A percentile compares a stretch with the other conserved stretches of the same genome.
These are phyloP conservation scores for Drosophila pseudotalamancana DNA, from an alignment of 2,888 invertebrate species.

Conservation along the genomic window DNA sequence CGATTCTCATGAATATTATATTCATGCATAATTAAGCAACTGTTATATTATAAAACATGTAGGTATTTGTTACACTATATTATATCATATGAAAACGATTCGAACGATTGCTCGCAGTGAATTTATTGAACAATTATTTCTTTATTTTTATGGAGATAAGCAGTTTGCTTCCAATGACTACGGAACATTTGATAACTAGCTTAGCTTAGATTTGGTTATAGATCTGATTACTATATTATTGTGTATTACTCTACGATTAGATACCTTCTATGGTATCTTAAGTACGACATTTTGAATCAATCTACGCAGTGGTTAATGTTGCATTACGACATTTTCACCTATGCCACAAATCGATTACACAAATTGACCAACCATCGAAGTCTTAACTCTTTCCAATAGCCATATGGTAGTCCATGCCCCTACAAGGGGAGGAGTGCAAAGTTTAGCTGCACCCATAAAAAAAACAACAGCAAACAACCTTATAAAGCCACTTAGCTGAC, in stretches of 20 bases:
- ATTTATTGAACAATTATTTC: background rate
- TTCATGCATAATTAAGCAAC: no score
- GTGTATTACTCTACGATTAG: background rate
- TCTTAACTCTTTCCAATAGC: background rate
- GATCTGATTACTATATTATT: background rate
- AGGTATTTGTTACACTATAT: background rate
- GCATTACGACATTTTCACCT: slow-evolving; percentile 39
- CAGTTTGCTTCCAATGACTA: background rate
- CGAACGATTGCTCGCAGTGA: background rate
- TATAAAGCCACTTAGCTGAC: slow-evolving; percentile 43
- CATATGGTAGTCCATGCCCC: slow-evolving; percentile 1
- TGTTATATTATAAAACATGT: no score
- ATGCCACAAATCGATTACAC: slow-evolving; percentile 43
- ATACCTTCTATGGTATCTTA: background rate
- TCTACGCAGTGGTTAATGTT: slow-evolving; percentile 12
- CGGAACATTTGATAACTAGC: background rate
- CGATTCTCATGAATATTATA: background rate
- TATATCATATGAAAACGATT: background rate
- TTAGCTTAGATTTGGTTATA: background rate
- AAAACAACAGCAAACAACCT: slow-evolving; percentile 10
- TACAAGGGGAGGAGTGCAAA: background rate
- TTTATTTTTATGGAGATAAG: background rate
- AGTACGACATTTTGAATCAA: background rate
- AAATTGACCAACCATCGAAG: slow-evolving; percentile 33
- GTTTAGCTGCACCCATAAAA: slow-evolving; percentile 37